Conservation (phyloP, 1,140 invertebrate genomes). For the Papilio machaon region DNA sequence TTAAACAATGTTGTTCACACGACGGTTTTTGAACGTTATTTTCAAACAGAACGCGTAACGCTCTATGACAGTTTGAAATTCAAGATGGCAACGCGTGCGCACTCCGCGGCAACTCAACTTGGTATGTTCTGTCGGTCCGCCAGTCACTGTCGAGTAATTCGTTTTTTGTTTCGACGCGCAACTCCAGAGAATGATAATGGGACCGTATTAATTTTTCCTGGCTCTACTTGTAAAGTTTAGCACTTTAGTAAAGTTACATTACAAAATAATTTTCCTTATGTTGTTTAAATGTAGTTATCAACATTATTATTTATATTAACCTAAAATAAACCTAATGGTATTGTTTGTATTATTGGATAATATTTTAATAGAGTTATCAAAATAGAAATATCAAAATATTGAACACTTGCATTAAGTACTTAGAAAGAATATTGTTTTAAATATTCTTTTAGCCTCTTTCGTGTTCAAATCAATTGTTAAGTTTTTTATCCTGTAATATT, state of each 20-base stretch:
- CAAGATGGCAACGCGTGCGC: conserved; percentile 72
- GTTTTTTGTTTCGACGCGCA: conserved; percentile 45
- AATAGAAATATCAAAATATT: too few species aligned
- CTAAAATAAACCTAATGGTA: too few species aligned
- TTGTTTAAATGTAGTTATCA: background rate
- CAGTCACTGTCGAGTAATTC: conserved; percentile 11
- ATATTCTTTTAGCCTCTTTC: too few species aligned
- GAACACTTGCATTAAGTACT: too few species aligned
- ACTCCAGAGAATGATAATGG: conserved; percentile 55
- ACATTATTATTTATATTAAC: too few species aligned
- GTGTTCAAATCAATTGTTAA: too few species aligned
- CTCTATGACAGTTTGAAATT: conserved; percentile 53
- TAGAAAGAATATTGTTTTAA: too few species aligned
- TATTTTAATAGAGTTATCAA: too few species aligned
- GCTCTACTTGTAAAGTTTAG: conserved; percentile 39
- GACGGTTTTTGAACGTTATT: conserved; percentile 59
- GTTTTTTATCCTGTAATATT: too few species aligned
- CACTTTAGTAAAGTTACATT: background rate
- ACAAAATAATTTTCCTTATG: background rate
- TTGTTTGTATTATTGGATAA: too few species aligned
- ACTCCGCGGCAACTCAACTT: conserved; percentile 59
- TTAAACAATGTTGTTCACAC: conserved; percentile 46
- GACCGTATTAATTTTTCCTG: conserved; percentile 54
- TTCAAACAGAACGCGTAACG: conserved; percentile 63
- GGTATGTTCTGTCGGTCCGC: conserved; percentile 51